Percentiles rank a stretch among this genome's conserved stretches.
Conservation (phyloP, 2,888 invertebrate species). For the Heliconius charithonia region DNA sequence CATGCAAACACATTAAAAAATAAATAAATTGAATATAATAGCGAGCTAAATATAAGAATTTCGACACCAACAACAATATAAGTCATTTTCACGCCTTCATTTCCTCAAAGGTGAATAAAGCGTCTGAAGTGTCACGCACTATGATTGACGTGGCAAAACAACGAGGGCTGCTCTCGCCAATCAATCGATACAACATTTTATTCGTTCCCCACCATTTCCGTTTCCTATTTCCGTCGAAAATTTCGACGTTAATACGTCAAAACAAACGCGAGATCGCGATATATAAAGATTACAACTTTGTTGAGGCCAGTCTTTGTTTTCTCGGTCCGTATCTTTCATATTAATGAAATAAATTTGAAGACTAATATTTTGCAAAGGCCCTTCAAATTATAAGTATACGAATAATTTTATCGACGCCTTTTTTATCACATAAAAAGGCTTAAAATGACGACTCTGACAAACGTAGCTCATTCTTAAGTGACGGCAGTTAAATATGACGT, state of each 20-base stretch:
- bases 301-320: no score
- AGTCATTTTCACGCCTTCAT: conserved; percentile 7
- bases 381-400: background rate
- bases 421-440: background rate
- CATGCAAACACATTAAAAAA: no score
- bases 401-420: background rate
- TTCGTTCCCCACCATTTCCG: background rate
- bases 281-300: background rate
- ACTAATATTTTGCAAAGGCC: background rate
- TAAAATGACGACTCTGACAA: background rate
- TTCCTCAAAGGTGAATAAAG: conserved; percentile 6
- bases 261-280: background rate
- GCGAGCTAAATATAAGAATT: background rate
- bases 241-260: background rate
- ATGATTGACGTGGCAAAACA: conserved; percentile 14
- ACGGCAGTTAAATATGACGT: background rate
- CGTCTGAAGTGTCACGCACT: conserved; percentile 4
- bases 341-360: background rate
- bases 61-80: background rate
- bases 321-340: no score
- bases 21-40: no score
- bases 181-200: conserved; percentile 5
- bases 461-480: background rate
- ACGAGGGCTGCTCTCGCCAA: background rate
- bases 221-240: background rate